These are phyloP conservation scores for Callospermophilus lateralis DNA, from an alignment of 2,113 vertebrate genomes.

Conservation along the genomic window DNA sequence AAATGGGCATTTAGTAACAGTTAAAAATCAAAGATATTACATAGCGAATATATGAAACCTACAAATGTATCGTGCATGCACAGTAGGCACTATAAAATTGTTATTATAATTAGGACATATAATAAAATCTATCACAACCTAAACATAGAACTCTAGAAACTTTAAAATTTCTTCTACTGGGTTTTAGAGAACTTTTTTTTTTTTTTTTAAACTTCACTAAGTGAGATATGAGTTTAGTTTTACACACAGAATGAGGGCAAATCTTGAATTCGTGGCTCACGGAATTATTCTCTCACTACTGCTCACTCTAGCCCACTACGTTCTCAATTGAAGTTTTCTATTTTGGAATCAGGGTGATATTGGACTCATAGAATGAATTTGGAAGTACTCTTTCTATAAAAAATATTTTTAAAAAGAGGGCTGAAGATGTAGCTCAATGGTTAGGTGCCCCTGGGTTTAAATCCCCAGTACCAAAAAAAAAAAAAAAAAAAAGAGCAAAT, in stretches of 20 bases:
- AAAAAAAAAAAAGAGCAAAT: no score
- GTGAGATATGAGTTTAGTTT: background rate
- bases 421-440: no score
- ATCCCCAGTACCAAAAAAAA: no score
- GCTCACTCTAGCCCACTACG: background rate
- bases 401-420: no score
- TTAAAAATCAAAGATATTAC: constrained; percentile 17
- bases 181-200: constrained; percentile 8
- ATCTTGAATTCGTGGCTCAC: background rate
- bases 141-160: constrained; percentile 53
- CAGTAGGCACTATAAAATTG: background rate
- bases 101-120: constrained; percentile 23
- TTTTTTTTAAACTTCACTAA: background rate
- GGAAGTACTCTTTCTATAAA: no score
- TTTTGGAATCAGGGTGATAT: no score
- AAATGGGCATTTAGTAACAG: constrained; percentile 54
- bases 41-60: constrained; percentile 25
- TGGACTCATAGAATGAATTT: no score
- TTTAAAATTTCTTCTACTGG: constrained; percentile 50
- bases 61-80: background rate
- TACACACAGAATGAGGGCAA: background rate
- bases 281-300: background rate
- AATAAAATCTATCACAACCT: constrained; percentile 47
- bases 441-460: no score
- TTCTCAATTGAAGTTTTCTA: no score